Conservation (phyloP, 64 coral and sea anemone species). For the Montipora capricornis region DNA sequence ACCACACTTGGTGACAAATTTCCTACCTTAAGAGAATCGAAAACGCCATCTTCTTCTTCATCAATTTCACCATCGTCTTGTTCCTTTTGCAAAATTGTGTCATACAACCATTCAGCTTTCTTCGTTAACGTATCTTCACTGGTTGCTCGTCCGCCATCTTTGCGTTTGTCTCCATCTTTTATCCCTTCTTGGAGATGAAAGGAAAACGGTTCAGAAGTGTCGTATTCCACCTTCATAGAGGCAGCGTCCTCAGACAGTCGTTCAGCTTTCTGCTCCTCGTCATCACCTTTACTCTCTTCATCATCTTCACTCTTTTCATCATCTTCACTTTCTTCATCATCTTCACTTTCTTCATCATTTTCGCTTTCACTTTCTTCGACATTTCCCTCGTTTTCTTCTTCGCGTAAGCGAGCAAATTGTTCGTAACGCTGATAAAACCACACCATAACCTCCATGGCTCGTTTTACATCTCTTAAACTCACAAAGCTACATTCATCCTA, state of each 20-base stretch:
- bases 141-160: no score
- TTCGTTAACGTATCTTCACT: not conserved
- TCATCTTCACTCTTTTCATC: not conserved
- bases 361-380: not conserved
- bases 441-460: slow-evolving; percentile 39
- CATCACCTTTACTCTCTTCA: no score
- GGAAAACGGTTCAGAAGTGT: no score
- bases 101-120: not conserved
- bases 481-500: slow-evolving; percentile 22
- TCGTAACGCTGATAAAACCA: slow-evolving; percentile 73
- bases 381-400: slow-evolving; percentile 19
- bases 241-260: not conserved
- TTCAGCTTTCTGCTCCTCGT: not conserved
- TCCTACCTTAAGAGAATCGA: not conserved
- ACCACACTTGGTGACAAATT: not conserved
- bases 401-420: not conserved
- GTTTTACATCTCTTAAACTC: slow-evolving; percentile 14
- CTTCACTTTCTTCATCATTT: slow-evolving; percentile 9
- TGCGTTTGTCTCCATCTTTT: no score
- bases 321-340: slow-evolving; percentile 26
- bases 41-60: not conserved
- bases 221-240: no score
- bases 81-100: not conserved
- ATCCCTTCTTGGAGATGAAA: no score
- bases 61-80: not conserved